A percentile compares a stretch with the other conserved stretches of the same genome.
Conservation (phyloP, 2,888 invertebrate genomes). For the Mimas tiliae region DNA sequence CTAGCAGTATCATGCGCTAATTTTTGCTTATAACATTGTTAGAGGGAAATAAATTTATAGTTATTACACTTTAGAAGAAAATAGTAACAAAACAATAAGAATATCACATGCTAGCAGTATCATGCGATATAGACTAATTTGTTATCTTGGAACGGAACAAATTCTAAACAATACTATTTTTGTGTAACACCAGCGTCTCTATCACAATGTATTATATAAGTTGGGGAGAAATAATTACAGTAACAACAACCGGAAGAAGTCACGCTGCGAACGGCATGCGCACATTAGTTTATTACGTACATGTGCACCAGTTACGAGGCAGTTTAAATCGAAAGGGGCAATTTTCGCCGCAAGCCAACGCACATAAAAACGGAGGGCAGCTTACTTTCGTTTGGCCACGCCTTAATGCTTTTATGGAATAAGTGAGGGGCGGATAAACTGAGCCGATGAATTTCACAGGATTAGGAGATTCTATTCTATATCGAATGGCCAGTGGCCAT, state of each 20-base stretch:
- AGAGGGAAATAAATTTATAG: background rate
- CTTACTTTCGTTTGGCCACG: constrained; percentile 69
- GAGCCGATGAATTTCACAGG: constrained; percentile 27
- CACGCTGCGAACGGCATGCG: constrained; percentile 63
- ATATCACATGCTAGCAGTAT: background rate
- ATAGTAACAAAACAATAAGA: background rate
- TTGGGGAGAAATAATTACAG: constrained; percentile 28
- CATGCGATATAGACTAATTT: constrained; percentile 3
- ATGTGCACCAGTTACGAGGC: constrained; percentile 69
- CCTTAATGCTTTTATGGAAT: constrained; percentile 64
- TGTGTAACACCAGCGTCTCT: constrained; percentile 37
- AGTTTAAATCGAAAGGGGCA: constrained; percentile 67
- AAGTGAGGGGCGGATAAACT: constrained; percentile 40
- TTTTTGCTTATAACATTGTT: background rate
- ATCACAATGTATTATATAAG: constrained; percentile 33
- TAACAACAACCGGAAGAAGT: constrained; percentile 63
- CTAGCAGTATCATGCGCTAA: no score
- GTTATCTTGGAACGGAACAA: constrained; percentile 17
- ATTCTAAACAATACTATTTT: constrained; percentile 26
- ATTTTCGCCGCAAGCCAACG: constrained; percentile 70
- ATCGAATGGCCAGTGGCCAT: constrained; percentile 14
- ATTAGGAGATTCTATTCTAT: constrained; percentile 23
- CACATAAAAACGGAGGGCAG: constrained; percentile 64
- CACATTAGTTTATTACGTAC: constrained; percentile 69
- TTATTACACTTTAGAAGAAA: background rate